Conservation (phyloP, 2,888 invertebrate genomes). For the Cephus rjabovi region DNA sequence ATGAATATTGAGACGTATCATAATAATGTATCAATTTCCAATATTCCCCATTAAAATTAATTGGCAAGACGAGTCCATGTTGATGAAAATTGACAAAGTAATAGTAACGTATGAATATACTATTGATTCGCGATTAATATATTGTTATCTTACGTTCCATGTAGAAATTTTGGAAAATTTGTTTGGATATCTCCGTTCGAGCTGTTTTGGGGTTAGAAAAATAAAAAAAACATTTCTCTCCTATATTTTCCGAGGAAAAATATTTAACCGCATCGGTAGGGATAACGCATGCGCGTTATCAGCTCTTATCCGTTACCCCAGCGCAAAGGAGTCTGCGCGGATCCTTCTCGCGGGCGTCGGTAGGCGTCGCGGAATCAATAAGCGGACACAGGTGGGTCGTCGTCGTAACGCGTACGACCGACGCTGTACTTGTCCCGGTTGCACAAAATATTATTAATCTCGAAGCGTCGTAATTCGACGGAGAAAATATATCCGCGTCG, state of each 20-base stretch:
- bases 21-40: background rate
- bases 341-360: slow-evolving; percentile 21
- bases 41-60: background rate
- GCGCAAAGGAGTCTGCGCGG: slow-evolving; percentile 8
- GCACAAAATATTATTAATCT: background rate
- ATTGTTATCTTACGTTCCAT: background rate
- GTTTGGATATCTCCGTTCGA: background rate
- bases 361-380: slow-evolving; percentile 47
- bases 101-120: background rate
- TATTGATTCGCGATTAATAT: background rate
- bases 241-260: background rate
- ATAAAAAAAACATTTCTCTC: background rate
- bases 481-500: background rate
- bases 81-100: background rate
- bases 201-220: background rate
- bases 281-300: slow-evolving; percentile 5
- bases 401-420: slow-evolving; percentile 2
- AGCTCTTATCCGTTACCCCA: background rate
- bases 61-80: background rate
- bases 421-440: background rate
- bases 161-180: background rate
- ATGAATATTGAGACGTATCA: background rate
- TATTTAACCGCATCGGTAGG: background rate
- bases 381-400: slow-evolving; percentile 49
- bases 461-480: background rate